Evolutionary conservation across 2,888 invertebrate genomes (phyloP).

Genomic region (Macrosiphum euphorbiae): DNA sequence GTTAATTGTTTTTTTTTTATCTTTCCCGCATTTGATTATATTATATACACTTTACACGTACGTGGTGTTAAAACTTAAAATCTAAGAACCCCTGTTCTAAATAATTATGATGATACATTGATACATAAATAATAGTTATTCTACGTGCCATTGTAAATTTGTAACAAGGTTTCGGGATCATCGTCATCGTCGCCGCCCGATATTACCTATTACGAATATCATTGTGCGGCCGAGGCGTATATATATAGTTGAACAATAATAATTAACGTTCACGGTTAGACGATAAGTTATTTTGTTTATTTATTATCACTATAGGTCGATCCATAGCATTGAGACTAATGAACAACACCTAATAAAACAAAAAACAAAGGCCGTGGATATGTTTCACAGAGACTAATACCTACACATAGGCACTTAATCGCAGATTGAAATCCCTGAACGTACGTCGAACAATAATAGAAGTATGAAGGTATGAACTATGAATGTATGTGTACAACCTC

Average conservation of each 20-base stretch:
- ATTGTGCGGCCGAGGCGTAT: constrained; percentile 26
- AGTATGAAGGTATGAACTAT: not conserved
- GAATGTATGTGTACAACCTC: not conserved
- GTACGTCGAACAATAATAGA: not conserved
- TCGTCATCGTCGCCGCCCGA: constrained; percentile 16
- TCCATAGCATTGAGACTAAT: constrained; percentile 56
- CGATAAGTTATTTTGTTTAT: constrained; percentile 28
- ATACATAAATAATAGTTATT: not conserved
- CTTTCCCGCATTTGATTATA: not conserved
- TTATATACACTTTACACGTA: not conserved
- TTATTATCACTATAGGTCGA: constrained; percentile 34
- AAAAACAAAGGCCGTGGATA: constrained; percentile 33
- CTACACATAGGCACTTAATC: not conserved
- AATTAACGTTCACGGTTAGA: constrained; percentile 53
- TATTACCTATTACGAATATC: constrained; percentile 32
- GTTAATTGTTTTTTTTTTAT: not conserved
- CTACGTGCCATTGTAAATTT: not conserved
- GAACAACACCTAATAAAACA: constrained; percentile 26
- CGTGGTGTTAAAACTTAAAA: not conserved
- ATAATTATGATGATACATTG: not conserved
- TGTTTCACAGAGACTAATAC: constrained; percentile 19
- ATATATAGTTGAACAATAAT: constrained; percentile 12
- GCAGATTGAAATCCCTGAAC: constrained; percentile 51
- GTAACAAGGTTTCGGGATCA: constrained; percentile 50
- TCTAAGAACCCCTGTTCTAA: constrained; percentile 2